These are phyloP conservation scores for Lepidothrix coronata DNA, from an alignment of 2,113 vertebrate genomes.

Conservation along the genomic window DNA sequence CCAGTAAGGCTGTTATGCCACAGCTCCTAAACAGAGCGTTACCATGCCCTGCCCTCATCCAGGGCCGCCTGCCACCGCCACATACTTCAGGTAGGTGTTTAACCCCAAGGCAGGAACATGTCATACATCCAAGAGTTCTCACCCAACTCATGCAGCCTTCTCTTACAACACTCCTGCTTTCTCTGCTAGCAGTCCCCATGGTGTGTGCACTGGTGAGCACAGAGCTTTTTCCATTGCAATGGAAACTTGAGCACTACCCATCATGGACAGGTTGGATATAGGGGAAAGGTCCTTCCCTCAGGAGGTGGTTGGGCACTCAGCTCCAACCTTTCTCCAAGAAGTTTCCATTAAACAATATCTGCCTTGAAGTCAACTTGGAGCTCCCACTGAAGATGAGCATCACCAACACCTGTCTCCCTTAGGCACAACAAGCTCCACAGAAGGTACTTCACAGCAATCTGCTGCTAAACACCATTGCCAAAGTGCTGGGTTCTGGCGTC, in stretches of 20 bases:
- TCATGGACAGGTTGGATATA: fast-evolving
- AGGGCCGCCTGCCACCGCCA: background rate
- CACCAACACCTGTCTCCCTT: background rate
- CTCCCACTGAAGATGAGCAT: background rate
- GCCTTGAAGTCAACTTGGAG: background rate
- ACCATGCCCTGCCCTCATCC: background rate
- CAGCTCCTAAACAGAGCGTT: background rate
- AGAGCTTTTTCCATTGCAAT: background rate
- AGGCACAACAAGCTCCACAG: background rate
- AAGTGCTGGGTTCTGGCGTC: background rate
- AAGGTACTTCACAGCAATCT: background rate
- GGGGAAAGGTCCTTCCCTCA: background rate
- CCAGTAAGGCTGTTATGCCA: background rate
- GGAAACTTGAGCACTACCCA: background rate
- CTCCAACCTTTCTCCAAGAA: background rate
- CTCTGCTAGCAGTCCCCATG: background rate
- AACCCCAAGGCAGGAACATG: background rate
- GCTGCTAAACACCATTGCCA: background rate
- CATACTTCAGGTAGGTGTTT: background rate
- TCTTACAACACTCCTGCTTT: background rate
- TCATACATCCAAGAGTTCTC: background rate
- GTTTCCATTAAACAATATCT: background rate
- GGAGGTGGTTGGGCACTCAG: background rate
- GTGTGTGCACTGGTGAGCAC: background rate
- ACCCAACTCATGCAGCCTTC: background rate